Conservation (phyloP, 1,140 invertebrate species). For the Caenorhabditis tropicalis region DNA sequence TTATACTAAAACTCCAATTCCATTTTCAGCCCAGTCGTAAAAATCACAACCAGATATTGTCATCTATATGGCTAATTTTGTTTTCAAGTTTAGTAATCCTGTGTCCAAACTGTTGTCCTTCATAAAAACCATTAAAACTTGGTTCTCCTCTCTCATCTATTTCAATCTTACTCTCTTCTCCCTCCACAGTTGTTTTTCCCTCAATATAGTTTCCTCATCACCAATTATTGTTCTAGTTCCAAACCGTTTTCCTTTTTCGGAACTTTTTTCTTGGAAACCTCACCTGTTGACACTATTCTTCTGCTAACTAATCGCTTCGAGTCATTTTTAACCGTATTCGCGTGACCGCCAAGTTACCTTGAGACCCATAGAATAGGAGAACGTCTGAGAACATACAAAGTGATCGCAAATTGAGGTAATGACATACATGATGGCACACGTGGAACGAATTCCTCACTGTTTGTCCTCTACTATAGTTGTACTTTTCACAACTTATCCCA, state of each 20-base stretch:
- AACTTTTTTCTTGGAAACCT: background rate
- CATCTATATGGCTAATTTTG: background rate
- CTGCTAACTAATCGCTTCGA: background rate
- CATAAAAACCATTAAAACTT: background rate
- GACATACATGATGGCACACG: slow-evolving; percentile 31
- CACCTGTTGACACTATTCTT: background rate
- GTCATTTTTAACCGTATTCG: background rate
- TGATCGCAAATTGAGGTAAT: slow-evolving; percentile 25
- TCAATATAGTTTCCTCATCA: background rate
- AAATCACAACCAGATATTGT: background rate
- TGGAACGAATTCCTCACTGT: background rate
- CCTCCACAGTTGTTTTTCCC: background rate
- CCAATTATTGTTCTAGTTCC: background rate
- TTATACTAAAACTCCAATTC: no score
- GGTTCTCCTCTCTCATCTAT: background rate
- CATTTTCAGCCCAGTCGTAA: background rate
- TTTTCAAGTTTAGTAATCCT: background rate
- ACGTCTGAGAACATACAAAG: slow-evolving; percentile 12
- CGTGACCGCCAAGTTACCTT: slow-evolving; percentile 9
- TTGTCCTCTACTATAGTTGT: background rate
- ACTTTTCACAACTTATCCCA: background rate
- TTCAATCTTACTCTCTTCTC: background rate
- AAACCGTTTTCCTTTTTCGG: background rate
- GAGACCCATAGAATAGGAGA: background rate
- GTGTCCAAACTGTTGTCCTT: background rate